Evolutionary conservation across 2,888 invertebrate species (phyloP), one percentile per base, ranked within the genome.

Genomic region (Ochropacha duplaris): DNA sequence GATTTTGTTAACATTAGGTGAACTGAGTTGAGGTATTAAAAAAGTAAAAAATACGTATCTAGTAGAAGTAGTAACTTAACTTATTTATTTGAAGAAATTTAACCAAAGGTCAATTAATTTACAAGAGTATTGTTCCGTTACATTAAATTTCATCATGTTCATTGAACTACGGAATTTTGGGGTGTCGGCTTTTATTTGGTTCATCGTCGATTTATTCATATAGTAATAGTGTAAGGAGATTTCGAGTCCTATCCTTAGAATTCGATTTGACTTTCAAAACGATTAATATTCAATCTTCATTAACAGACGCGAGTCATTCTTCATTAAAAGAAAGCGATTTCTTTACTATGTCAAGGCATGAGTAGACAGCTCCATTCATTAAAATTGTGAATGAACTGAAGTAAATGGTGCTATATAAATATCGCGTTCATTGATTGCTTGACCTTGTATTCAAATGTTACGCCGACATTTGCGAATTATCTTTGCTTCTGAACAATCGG

Each of bases 281-380:
- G 16, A 55, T n/a, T 36, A 55, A 24, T 31, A 8, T 24, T 56
- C 34, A 57, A 54, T 59, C 26, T 51, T 56, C 54, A 54, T 34
- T 50, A 24, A 1, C 16, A 16, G 16, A 22, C 56, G 56, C 55
- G 36, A 31, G n/a, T n/a, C n/a, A n/a, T n/a, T n/a, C n/a, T n/a
- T n/a, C n/a, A n/a, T n/a, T n/a, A n/a, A n/a, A n/a, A n/a, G n/a
- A n/a, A n/a, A n/a, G n/a, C n/a, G n/a, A n/a, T 59, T 64, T 63
- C 39, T 59, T 62, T 62, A 61, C 55, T 59, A 64, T 70, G 68
- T 68, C 69, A 65, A 71, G 68, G 71, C 58, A 50, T 56, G 36
- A 69, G 68, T 72, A 61, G 22, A 55, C 66, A 58, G 65, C 64
- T 68, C 66, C 64, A 69, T 70, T 73, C 61, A 69, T 67, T 65